Evolutionary conservation across 2,113 vertebrate genomes (phyloP), one percentile per base, ranked within the genome.

Genomic region (Chaetodon trifascialis): DNA sequence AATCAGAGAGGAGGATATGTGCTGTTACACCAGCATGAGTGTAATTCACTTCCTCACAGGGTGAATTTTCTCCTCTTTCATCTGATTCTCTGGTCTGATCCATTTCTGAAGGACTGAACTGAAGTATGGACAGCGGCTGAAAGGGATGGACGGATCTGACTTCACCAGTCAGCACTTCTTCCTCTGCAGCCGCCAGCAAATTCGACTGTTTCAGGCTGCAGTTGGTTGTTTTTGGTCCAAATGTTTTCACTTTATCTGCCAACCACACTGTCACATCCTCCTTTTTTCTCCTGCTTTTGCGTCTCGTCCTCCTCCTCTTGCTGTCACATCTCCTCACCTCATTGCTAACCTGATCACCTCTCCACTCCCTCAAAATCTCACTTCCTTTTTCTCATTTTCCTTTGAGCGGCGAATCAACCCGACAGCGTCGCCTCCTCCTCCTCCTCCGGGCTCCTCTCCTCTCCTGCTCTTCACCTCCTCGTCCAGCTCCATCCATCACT

Each of bases 351-450:
- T 52, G 64, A 83, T 68, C 21, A 34, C 73, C 63, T 64, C 73
- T 23, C 54, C 51, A 2, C 73, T 78, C 21, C 71, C 49, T 84
- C 82, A n/a, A 1, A 42, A 25, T 71, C 82, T 85, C 88, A 82
- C 79, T 56, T 82, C 71, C 70, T 62, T 15, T 75, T 59, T 19
- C 68, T 72, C 60, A 0, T 76, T 68, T 81, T 15, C 15, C 59
- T 79, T 56, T 77, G 87, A 77, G 76, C 16, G 6, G 63, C 16
- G 3, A 62, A 66, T 74, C n/a, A 7, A 56, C 46, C 64, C 23
- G 68, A 87, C 88, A 85, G 66, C 6, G 11, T 42, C 0, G 66
- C 86, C 79, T 73, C 62, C 72, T 62, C 86, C 79, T 73, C 62
- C 72, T 62, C 75, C 21, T 62, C 58, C 49, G 42, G 5, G 8